Evolutionary conservation across 2,113 vertebrate species (phyloP).

Genomic region (Perca fluviatilis): DNA sequence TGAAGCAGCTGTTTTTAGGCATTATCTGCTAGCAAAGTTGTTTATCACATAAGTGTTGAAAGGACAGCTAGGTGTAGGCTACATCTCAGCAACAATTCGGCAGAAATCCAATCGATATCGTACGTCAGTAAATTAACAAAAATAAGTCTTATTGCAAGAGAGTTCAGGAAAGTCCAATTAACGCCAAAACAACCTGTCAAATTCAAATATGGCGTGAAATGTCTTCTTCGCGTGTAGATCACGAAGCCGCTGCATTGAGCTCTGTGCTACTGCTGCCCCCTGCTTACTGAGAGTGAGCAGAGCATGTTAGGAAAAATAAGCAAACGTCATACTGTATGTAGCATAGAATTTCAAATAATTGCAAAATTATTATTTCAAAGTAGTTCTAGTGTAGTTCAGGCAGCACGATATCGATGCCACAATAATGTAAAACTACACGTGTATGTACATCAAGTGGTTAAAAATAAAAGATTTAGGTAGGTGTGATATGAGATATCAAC

Average conservation of each 20-base stretch:
- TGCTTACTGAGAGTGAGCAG: background rate
- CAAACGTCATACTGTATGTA: background rate
- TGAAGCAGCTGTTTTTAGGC: background rate
- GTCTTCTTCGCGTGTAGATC: background rate
- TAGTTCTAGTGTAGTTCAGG: background rate
- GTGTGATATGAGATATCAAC: background rate
- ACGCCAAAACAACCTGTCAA: too few species aligned
- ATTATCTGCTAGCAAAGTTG: background rate
- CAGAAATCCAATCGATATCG: too few species aligned
- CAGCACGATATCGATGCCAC: background rate
- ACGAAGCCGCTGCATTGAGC: background rate
- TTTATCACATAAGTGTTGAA: background rate
- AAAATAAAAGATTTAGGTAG: background rate
- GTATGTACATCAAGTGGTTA: background rate
- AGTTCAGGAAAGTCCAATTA: background rate
- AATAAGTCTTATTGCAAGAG: background rate
- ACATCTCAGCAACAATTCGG: background rate
- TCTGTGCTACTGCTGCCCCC: slow-evolving; percentile 24
- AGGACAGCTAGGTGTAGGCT: background rate
- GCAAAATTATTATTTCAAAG: background rate
- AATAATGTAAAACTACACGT: background rate
- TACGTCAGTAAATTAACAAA: background rate
- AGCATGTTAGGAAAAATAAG: background rate
- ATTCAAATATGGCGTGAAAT: background rate
- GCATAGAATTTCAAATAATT: background rate